These are phyloP conservation scores for Chlamydotis undulata DNA, from an alignment of 2,113 vertebrate species.

Conservation along the genomic window DNA sequence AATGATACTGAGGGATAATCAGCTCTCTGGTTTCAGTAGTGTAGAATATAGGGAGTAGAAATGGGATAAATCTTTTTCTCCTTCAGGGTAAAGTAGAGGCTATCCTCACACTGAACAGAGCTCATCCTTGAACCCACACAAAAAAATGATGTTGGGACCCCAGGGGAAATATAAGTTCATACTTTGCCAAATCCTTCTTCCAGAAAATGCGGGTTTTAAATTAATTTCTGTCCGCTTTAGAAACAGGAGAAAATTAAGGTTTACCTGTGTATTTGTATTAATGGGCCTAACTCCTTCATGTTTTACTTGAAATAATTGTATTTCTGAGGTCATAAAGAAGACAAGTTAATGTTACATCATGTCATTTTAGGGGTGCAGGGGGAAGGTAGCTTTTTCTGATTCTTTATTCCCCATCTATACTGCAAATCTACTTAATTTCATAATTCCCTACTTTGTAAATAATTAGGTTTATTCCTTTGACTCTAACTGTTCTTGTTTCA, in stretches of 20 bases:
- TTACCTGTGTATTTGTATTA: neutral
- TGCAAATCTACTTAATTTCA: neutral
- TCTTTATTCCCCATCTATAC: neutral
- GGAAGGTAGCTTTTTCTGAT: neutral
- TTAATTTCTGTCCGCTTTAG: neutral
- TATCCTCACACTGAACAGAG: neutral
- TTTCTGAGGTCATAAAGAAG: neutral
- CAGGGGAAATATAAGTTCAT: neutral
- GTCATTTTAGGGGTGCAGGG: neutral
- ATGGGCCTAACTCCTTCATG: neutral
- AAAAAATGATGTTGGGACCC: neutral
- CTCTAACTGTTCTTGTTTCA: neutral
- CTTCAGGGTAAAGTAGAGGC: neutral
- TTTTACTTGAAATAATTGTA: neutral
- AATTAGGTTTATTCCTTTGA: neutral
- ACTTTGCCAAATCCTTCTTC: neutral
- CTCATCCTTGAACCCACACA: neutral
- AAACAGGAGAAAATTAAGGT: neutral
- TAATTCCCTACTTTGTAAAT: neutral
- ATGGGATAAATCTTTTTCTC: constrained; percentile 15
- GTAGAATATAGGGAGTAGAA: neutral
- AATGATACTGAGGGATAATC: neutral
- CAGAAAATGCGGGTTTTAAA: neutral
- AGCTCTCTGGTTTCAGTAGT: neutral
- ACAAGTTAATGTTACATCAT: neutral